Evolutionary conservation across 1,140 invertebrate genomes (phyloP).

Genomic region (Dufourea novaeangliae): DNA sequence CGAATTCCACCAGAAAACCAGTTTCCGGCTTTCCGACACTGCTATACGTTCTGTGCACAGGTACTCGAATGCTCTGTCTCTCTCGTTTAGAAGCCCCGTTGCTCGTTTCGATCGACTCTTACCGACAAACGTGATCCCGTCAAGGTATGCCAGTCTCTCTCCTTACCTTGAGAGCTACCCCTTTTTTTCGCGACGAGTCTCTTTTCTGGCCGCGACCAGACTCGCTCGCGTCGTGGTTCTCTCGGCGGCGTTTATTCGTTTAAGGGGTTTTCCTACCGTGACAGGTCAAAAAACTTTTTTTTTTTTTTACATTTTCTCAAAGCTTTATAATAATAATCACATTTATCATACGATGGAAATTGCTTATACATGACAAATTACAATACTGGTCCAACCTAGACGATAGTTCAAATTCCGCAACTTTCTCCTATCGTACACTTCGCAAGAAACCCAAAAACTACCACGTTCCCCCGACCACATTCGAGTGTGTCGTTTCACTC

Average conservation of each 20-base stretch:
- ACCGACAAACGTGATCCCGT: conserved; percentile 53
- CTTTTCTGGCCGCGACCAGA: too few relatives aligned
- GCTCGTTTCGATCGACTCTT: conserved; percentile 50
- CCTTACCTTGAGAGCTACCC: conserved; percentile 1
- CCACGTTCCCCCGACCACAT: too few relatives aligned
- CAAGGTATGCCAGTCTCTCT: conserved; percentile 27
- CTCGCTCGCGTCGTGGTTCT: not conserved
- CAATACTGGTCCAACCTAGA: too few relatives aligned
- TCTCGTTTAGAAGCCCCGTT: conserved; percentile 25
- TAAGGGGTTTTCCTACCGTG: not conserved
- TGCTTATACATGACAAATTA: too few relatives aligned
- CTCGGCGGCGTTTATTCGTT: conserved; percentile 9
- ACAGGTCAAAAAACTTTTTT: too few relatives aligned
- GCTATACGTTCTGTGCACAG: conserved; percentile 22
- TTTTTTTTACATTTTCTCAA: too few relatives aligned
- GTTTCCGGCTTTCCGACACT: conserved; percentile 58
- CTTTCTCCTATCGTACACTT: too few relatives aligned
- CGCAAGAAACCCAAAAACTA: too few relatives aligned
- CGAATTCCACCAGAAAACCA: conserved; percentile 50
- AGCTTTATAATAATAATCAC: too few relatives aligned
- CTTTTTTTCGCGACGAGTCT: not conserved
- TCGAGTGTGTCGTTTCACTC: too few relatives aligned
- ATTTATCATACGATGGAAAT: too few relatives aligned
- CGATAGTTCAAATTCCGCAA: too few relatives aligned
- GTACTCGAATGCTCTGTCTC: conserved; percentile 22